phyloP scores from a whole-genome alignment of 2,797 vertebrate species.

The Eurystomus glaucurus region DNA sequence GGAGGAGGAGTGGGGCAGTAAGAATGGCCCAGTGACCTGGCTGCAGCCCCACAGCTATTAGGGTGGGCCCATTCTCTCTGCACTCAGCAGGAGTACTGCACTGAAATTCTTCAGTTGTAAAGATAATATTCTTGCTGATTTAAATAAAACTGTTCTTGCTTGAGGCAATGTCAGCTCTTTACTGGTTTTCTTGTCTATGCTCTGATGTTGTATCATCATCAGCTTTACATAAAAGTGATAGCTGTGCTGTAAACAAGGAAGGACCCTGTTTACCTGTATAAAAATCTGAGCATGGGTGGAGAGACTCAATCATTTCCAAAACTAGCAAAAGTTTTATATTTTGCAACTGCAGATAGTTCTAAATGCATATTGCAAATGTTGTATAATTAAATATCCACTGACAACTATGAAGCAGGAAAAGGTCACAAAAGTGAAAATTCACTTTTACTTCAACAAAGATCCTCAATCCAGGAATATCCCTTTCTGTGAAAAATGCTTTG shows the following conservation, averaged over 20 bases:
- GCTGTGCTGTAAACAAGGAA: background rate
- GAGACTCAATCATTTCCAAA: background rate
- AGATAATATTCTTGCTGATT: background rate
- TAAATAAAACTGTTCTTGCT: background rate
- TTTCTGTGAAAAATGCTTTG: background rate
- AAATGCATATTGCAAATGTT: background rate
- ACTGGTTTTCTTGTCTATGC: background rate
- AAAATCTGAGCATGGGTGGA: background rate
- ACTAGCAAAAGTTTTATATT: background rate
- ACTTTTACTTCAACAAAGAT: background rate
- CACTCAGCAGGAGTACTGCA: rapidly evolving
- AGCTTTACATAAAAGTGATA: background rate
- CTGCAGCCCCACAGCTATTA: background rate
- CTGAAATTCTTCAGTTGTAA: background rate
- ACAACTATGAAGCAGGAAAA: background rate
- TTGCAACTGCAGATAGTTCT: background rate
- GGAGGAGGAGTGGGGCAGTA: background rate
- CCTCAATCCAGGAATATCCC: background rate
- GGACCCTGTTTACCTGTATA: background rate
- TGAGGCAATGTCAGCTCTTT: background rate
- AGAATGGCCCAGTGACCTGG: rapidly evolving
- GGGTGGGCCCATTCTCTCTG: background rate
- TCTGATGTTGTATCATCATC: background rate
- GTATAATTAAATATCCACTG: background rate
- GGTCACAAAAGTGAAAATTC: background rate